These are phyloP conservation scores for Aegotheles bennettii DNA, from an alignment of 2,113 vertebrate species.

Conservation along the genomic window DNA sequence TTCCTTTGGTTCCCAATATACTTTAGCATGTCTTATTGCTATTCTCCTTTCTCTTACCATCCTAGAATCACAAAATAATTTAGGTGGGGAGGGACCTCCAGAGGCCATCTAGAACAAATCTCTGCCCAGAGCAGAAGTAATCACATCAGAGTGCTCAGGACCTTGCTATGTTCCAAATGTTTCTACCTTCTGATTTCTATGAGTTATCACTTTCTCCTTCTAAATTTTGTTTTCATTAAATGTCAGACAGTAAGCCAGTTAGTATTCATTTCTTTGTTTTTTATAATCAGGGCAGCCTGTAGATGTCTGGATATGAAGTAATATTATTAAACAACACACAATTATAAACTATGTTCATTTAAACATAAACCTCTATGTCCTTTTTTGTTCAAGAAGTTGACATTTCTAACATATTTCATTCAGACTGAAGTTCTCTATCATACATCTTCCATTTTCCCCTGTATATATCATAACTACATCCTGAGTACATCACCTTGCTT, in stretches of 20 bases:
- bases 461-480: neutral
- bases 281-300: neutral
- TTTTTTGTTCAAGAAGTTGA: neutral
- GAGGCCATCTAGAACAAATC: neutral
- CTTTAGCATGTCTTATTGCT: neutral
- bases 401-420: neutral
- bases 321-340: neutral
- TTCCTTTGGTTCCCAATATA: neutral
- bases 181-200: neutral
- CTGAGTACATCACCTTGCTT: neutral
- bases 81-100: neutral
- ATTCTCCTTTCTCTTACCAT: neutral
- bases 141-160: neutral
- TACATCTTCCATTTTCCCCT: neutral
- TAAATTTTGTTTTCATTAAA: neutral
- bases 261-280: neutral
- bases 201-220: neutral
- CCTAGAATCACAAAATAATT: neutral
- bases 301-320: neutral
- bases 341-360: neutral
- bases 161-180: neutral
- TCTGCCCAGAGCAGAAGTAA: neutral
- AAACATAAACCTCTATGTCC: neutral
- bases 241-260: neutral
- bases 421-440: neutral